Evolutionary conservation across 2,113 vertebrate species (phyloP).

Genomic region (Urocitellus parryii): DNA sequence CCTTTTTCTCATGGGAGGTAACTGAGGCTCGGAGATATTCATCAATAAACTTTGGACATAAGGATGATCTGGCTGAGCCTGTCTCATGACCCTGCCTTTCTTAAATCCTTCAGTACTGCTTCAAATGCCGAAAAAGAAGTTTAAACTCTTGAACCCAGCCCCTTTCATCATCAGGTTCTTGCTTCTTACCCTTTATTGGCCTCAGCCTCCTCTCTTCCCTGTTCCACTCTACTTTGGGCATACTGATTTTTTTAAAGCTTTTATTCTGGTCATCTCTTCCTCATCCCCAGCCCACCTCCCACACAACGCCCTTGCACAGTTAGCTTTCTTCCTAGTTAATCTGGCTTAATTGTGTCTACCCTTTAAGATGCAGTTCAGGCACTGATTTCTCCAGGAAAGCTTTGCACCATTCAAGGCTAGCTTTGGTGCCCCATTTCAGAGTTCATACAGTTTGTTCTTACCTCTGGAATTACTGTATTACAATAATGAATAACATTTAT

Average conservation of each 20-base stretch:
- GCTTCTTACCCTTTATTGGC: background rate
- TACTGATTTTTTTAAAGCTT: background rate
- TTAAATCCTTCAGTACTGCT: background rate
- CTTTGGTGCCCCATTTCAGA: background rate
- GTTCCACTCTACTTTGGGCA: background rate
- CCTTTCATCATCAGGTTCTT: background rate
- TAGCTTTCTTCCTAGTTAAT: background rate
- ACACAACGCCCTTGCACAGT: background rate
- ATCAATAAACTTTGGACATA: background rate
- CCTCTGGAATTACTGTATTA: background rate
- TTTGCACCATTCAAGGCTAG: background rate
- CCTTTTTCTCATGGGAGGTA: background rate
- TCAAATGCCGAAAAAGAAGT: background rate
- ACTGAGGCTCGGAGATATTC: background rate
- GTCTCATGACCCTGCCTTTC: background rate
- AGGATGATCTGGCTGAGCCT: background rate
- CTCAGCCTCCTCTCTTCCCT: background rate
- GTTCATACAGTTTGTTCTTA: background rate
- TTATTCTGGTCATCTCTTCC: background rate
- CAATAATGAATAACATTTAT: background rate
- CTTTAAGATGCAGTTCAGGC: background rate
- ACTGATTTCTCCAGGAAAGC: background rate
- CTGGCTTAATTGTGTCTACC: background rate
- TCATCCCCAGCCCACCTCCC: background rate
- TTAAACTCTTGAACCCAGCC: background rate